phyloP scores from a whole-genome alignment of 1,140 invertebrate species.

The Armadillidium nasatum region DNA sequence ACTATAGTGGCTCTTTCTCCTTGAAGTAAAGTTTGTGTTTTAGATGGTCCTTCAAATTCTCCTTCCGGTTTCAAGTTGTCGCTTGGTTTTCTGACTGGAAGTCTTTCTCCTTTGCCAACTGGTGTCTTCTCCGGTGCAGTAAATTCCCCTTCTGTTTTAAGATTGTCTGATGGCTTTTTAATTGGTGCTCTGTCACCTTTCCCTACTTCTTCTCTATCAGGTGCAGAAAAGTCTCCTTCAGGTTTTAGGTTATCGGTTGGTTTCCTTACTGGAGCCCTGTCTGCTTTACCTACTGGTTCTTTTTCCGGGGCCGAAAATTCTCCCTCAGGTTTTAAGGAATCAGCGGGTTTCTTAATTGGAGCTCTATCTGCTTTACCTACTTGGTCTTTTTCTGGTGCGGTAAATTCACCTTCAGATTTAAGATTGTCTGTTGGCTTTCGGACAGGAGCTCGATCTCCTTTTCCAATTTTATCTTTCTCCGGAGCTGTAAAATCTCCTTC shows the following conservation, averaged over 20 bases:
- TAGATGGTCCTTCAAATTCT: slow-evolving; percentile 18
- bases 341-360: slow-evolving; percentile 23
- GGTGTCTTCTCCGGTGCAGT: slow-evolving; percentile 48
- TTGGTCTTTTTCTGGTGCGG: not conserved
- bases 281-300: slow-evolving; percentile 33
- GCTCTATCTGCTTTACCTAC: slow-evolving; percentile 32
- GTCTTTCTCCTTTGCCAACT: slow-evolving; percentile 47
- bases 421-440: slow-evolving; percentile 45
- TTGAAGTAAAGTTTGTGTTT: not conserved
- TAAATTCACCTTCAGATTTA: slow-evolving; percentile 41
- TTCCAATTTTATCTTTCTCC: slow-evolving; percentile 46
- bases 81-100: not conserved
- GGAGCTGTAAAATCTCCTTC: slow-evolving; percentile 54
- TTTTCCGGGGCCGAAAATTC: slow-evolving; percentile 29
- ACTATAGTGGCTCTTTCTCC: slow-evolving; percentile 19
- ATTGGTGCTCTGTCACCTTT: slow-evolving; percentile 38
- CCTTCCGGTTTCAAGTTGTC: slow-evolving; percentile 24
- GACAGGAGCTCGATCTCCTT: slow-evolving; percentile 51
- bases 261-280: slow-evolving; percentile 38
- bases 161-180: slow-evolving; percentile 32
- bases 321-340: slow-evolving; percentile 45
- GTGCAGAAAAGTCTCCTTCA: slow-evolving; percentile 46
- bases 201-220: slow-evolving; percentile 24
- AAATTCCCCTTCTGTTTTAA: slow-evolving; percentile 32
- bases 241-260: slow-evolving; percentile 46